These are phyloP conservation scores for Conus canariensis DNA, from an alignment of 2,888 invertebrate species.

Conservation along the genomic window DNA sequence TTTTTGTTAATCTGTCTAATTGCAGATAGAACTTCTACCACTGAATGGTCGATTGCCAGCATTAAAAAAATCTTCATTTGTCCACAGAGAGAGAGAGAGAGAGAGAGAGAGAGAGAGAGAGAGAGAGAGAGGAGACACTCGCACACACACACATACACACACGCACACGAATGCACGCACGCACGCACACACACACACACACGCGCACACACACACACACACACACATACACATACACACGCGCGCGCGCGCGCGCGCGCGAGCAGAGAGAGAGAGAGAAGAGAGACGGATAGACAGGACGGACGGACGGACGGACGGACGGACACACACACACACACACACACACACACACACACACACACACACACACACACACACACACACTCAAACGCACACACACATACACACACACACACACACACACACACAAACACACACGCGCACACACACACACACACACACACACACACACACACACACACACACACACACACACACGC, in stretches of 20 bases:
- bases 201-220: background rate
- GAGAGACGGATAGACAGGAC: background rate
- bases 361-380: background rate
- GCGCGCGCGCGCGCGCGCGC: background rate
- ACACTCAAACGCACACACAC: background rate
- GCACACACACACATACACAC: background rate
- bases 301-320: background rate
- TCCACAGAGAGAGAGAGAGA: background rate
- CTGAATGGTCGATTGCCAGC: no score
- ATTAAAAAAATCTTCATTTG: no score
- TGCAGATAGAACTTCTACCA: no score
- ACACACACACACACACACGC: background rate
- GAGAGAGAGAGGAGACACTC: background rate
- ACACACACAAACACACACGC: constrained; percentile 4
- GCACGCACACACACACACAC: background rate
- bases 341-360: constrained; percentile 13
- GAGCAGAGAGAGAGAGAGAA: background rate
- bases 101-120: background rate
- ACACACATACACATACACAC: constrained; percentile 16
- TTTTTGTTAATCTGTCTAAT: no score
- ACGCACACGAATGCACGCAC: background rate
- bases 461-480: constrained; percentile 13
- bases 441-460: constrained; percentile 8
- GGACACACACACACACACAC: constrained; percentile 11
- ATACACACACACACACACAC: background rate